Conservation (phyloP, 2,888 invertebrate species). For the Achlya flavicornis region DNA sequence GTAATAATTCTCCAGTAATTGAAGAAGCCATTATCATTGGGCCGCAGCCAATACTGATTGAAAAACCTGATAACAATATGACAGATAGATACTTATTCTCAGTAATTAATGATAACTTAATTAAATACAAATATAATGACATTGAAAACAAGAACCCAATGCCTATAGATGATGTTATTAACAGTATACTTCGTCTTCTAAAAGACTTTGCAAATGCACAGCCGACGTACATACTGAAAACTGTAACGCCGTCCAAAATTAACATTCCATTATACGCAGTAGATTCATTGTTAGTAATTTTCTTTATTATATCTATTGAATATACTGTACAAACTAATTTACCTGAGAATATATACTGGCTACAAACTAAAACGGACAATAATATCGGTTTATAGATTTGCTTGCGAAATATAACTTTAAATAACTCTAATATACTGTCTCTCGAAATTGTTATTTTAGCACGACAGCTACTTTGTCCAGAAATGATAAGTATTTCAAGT, state of each 20-base stretch:
- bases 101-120: neutral
- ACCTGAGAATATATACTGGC: neutral
- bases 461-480: slow-evolving; percentile 11
- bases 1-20: neutral
- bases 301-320: neutral
- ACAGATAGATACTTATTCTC: slow-evolving; percentile 1
- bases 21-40: slow-evolving; percentile 3
- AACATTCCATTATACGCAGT: neutral
- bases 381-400: neutral
- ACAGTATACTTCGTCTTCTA: neutral
- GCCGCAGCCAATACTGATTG: neutral
- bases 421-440: neutral
- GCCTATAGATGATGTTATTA: neutral
- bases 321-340: neutral
- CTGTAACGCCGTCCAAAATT: neutral
- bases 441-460: neutral
- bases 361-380: neutral
- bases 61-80: neutral
- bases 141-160: neutral
- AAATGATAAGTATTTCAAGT: slow-evolving; percentile 34
- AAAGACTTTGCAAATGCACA: neutral
- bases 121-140: slow-evolving; percentile 1
- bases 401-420: too few species aligned
- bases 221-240: neutral
- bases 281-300: slow-evolving; percentile 6